A percentile compares a stretch with the other conserved stretches of the same genome.
These are phyloP conservation scores for Tiaroga cobitis DNA, from an alignment of 2,797 vertebrate species.

Conservation along the genomic window DNA sequence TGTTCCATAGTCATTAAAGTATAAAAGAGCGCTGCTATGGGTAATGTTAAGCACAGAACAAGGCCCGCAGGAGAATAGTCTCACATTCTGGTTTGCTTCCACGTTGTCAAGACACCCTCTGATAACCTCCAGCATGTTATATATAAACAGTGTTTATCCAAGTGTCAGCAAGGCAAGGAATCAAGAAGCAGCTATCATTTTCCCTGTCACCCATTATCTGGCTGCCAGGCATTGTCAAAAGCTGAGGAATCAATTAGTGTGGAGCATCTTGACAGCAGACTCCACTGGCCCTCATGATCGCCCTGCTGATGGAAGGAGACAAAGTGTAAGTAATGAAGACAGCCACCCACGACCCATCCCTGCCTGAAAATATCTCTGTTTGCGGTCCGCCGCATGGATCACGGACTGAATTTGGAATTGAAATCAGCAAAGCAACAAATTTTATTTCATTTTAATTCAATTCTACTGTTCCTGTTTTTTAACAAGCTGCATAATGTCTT, in stretches of 20 bases:
- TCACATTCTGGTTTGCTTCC: constrained; percentile 18
- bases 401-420: background rate
- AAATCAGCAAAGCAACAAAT: too few species aligned
- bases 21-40: constrained; percentile 2
- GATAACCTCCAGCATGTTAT: constrained; percentile 36
- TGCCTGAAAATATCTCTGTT: constrained; percentile 12
- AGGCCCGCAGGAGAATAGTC: background rate
- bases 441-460: background rate
- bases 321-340: constrained; percentile 42
- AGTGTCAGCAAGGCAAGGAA: constrained; percentile 30
- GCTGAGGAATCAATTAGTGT: constrained; percentile 42
- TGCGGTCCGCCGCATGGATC: background rate
- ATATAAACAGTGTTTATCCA: constrained; percentile 43
- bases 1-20: constrained; percentile 36
- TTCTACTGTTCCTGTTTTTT: background rate
- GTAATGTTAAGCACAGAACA: constrained; percentile 32
- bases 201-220: constrained; percentile 36
- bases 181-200: constrained; percentile 23
- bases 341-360: background rate
- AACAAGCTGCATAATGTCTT: background rate
- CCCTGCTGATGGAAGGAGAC: constrained; percentile 37
- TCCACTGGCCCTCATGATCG: constrained; percentile 22
- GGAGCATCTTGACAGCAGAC: constrained; percentile 28
- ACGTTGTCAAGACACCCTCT: constrained; percentile 24
- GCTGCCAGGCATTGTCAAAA: constrained; percentile 46